A percentile compares a stretch with the other conserved stretches of the same genome.
These are phyloP conservation scores for Tursiops truncatus DNA, from an alignment of 2,113 vertebrate species.

Conservation along the genomic window DNA sequence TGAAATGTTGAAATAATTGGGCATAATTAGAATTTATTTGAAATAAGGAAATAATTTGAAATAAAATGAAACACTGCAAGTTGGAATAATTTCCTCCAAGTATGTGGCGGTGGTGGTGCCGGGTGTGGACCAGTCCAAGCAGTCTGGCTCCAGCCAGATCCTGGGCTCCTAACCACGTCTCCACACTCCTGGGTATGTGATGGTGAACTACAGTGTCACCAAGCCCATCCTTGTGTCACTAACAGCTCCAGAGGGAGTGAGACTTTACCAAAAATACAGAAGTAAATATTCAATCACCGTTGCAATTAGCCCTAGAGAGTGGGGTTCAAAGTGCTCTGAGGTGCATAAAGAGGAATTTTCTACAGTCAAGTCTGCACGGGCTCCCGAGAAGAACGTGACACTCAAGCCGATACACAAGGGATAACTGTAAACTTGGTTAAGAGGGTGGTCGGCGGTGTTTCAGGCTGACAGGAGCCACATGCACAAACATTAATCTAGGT, in stretches of 20 bases:
- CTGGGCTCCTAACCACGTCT: background rate
- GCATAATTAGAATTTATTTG: background rate
- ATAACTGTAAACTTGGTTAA: background rate
- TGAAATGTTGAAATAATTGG: background rate
- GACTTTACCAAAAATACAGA: no score
- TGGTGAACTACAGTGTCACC: rapidly evolving
- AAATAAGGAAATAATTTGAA: background rate
- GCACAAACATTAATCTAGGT: rapidly evolving
- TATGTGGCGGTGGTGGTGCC: background rate
- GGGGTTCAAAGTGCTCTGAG: background rate
- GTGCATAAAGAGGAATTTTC: rapidly evolving
- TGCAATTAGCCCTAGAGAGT: rapidly evolving
- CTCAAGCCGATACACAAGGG: background rate
- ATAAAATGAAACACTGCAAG: background rate
- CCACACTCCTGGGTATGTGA: rapidly evolving
- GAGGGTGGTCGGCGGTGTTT: no score
- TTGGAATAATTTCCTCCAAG: background rate
- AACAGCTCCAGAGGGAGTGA: background rate
- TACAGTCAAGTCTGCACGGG: background rate
- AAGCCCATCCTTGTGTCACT: rapidly evolving
- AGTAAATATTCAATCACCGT: no score
- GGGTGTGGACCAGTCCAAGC: rapidly evolving
- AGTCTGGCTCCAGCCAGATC: rapidly evolving
- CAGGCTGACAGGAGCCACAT: background rate
- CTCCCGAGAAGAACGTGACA: background rate